Evolutionary conservation across 35 echinoderm and acorn worm genomes (phyloP), one percentile per base, ranked within the genome.

Genomic region (Amphiura filiformis): DNA sequence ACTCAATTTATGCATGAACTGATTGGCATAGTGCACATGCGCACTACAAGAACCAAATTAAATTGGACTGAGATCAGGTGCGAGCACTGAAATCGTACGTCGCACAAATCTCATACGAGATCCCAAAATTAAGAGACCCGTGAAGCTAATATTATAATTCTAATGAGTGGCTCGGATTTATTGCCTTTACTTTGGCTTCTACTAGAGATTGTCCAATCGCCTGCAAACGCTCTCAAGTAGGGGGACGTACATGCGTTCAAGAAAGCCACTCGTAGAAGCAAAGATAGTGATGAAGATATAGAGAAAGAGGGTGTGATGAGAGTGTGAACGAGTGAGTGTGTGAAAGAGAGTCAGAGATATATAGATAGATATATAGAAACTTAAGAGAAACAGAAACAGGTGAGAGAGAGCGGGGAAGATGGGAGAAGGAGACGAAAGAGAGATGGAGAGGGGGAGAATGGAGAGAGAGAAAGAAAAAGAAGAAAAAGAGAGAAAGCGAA

Each of bases 1-100:
- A 30, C 61, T 70, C 61, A 70, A 70, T 70, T 70, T 70, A 70
- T 70, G 61, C 61, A 70, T 70, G 61, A 70, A 70, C 61, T 70
- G 61, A 70, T 70, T 70, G 61, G 61, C 61, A 70, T 70, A 70
- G 15, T 70, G 61, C 61, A 70, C 61, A 70, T 70, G 61, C 61
- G 61, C 28, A 70, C 17, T 26, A 11, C 17, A 18, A n/a, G 2
- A 70, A 26, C 61, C 61, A 70, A 70, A 70, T 70, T 30, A 70
- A 70, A 70, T 70, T 70, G 61, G 41, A 47, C 44, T 5, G 61
- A 70, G 61, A 70, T 70, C 61, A 70, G 61, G 61, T 70, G 61
- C 61, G 26, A 70, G 41, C 41, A 47, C n/a, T n/a, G n/a, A n/a
- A n/a, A n/a, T n/a, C 20, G 61, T 70, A 23, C 61, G 61, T 70